Base-by-base conservation (phyloP, 2,888 invertebrate species). In the Drosophila lutescens region DNA sequence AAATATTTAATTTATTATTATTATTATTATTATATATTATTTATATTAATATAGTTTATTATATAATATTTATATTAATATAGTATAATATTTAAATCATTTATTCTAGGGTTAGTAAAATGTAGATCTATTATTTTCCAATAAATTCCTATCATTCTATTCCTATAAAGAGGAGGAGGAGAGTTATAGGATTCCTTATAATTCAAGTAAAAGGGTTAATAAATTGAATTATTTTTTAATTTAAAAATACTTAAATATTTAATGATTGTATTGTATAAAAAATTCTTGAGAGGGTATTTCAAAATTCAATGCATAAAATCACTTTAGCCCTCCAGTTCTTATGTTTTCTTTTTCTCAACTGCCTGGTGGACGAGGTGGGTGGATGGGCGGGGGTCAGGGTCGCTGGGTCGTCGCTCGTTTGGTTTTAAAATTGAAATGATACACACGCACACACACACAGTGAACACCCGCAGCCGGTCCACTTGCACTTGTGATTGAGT, bases 371-470 rank as follows among this genome's bases (percentile, higher is more conserved):
- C 7, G 9, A n/a, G 23, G 38, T 17, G 61, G 51, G 54, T 20
- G 20, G 47, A 13, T 30, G 41, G 43, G 15, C 20, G 36, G 30
- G 56, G 62, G 43, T 56, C 67, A 65, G 82, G 82, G 68, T 73
- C 68, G 68, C 59, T 78, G 38, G 75, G 53, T 72, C 74, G 49
- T 34, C 57, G 75, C 53, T 57, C 76, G 55, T 71, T 67, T 74
- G 73, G 73, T 63, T 89, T 88, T 84, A 81, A 89, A 84, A 89
- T 84, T 84, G 89, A 84, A 88, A 88, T 47, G 46, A 47, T 47
- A 47, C 46, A 47, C 46, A 46, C 44, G 23, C 44, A 56, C 32
- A 23, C 20, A 53, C 36, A 26, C 26, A 26, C 26, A 26, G 20
- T 20, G 20, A 20, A 26, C 26, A 26, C 26, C 30, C 43, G 15